These are phyloP conservation scores for Pseudochirops corinnae DNA, from an alignment of 2,797 vertebrate genomes.

Conservation along the genomic window DNA sequence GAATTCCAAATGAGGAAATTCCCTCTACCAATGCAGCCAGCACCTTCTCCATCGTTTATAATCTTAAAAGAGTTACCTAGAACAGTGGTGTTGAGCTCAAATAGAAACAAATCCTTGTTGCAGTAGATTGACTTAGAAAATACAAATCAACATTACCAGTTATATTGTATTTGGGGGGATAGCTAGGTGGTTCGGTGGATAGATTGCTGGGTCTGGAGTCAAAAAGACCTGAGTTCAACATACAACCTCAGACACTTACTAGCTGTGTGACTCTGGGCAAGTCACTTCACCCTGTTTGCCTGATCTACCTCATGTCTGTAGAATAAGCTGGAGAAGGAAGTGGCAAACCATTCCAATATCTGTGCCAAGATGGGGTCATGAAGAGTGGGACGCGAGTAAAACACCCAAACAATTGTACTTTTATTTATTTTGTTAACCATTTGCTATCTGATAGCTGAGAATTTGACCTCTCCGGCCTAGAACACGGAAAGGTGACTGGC, in stretches of 20 bases:
- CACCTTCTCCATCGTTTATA: background rate
- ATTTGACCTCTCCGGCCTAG: background rate
- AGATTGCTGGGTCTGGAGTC: background rate
- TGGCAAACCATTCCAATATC: background rate
- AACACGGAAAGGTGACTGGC: background rate
- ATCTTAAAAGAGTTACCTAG: background rate
- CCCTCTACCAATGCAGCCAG: background rate
- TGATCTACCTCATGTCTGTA: background rate
- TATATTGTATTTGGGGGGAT: background rate
- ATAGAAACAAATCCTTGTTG: background rate
- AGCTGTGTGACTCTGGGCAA: background rate
- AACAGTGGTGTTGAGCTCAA: background rate
- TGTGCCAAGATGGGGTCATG: background rate
- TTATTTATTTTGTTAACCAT: background rate
- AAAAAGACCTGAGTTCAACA: background rate
- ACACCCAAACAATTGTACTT: background rate
- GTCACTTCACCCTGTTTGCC: background rate
- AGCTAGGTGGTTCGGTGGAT: background rate
- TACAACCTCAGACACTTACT: background rate
- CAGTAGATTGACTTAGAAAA: background rate
- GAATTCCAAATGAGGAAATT: background rate
- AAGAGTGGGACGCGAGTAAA: background rate
- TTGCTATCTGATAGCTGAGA: background rate
- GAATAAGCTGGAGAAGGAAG: background rate
- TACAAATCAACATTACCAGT: background rate